Percentiles rank a stretch among this genome's conserved stretches.
These are phyloP conservation scores for Carabus problematicus DNA, from an alignment of 2,888 invertebrate species.

Conservation along the genomic window DNA sequence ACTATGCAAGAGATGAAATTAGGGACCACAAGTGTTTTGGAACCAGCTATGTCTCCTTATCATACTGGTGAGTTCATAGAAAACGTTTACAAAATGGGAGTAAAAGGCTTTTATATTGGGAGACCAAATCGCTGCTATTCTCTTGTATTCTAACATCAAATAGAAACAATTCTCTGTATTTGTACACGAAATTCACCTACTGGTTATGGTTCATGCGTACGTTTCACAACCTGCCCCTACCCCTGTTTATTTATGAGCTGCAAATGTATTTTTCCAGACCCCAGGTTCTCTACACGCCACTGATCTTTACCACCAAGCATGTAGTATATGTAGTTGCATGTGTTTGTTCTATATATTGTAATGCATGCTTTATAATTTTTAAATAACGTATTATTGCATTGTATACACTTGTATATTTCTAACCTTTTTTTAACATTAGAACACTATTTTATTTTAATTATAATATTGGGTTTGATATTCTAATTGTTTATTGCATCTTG, in stretches of 20 bases:
- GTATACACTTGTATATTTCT: too few relatives aligned
- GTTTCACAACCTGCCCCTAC: conserved; percentile 2
- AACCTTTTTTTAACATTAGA: too few relatives aligned
- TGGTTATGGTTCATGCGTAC: conserved; percentile 4
- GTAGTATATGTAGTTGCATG: too few relatives aligned
- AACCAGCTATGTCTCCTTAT: conserved; percentile 72
- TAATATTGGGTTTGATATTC: too few relatives aligned
- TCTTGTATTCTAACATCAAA: too few relatives aligned
- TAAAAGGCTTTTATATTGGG: not conserved
- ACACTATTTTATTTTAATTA: too few relatives aligned
- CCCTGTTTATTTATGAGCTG: not conserved
- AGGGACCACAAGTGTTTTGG: conserved; percentile 66
- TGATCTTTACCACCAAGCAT: not conserved
- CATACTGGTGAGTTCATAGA: conserved; percentile 68
- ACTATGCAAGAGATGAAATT: conserved; percentile 80
- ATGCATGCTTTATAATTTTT: too few relatives aligned
- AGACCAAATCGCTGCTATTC: conserved; percentile 15
- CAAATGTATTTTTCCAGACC: conserved; percentile 8
- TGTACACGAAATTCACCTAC: too few relatives aligned
- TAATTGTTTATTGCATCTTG: too few relatives aligned
- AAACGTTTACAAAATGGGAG: not conserved
- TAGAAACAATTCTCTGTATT: too few relatives aligned
- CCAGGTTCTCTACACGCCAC: conserved; percentile 14
- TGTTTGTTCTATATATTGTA: too few relatives aligned
- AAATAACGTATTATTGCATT: too few relatives aligned